phyloP scores from a whole-genome alignment of 2,888 invertebrate genomes.

The Willowsia nigromaculata region DNA sequence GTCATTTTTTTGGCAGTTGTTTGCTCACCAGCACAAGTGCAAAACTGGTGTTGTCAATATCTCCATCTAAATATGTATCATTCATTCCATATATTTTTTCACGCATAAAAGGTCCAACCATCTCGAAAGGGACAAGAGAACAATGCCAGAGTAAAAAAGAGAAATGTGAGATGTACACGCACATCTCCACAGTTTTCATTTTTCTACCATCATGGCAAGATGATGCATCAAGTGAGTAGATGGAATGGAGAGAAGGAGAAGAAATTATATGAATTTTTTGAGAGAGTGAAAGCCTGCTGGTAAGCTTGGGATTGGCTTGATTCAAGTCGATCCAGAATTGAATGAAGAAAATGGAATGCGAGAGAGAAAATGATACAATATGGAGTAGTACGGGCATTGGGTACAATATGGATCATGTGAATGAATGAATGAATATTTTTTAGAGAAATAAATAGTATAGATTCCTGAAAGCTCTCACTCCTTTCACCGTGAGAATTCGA shows the following conservation, averaged over 20 bases:
- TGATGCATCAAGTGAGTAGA: too few relatives aligned
- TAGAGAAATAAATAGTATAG: not conserved
- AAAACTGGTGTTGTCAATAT: too few relatives aligned
- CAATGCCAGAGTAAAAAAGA: too few relatives aligned
- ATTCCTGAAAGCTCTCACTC: constrained; percentile 25
- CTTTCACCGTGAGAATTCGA: constrained; percentile 72
- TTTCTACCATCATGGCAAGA: too few relatives aligned
- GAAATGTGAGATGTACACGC: too few relatives aligned
- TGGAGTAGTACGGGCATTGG: not conserved
- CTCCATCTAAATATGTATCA: too few relatives aligned
- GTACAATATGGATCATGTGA: not conserved
- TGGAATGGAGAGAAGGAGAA: too few relatives aligned
- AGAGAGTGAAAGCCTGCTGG: constrained; percentile 44
- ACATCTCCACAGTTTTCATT: not conserved
- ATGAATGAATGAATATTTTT: not conserved
- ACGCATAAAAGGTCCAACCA: too few relatives aligned
- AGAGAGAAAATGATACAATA: not conserved
- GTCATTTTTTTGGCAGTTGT: constrained; percentile 11
- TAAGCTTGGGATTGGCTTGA: constrained; percentile 50
- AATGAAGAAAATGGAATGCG: constrained; percentile 25
- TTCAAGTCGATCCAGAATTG: constrained; percentile 54
- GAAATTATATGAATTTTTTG: too few relatives aligned
- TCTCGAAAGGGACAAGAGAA: too few relatives aligned
- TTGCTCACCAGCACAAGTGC: not conserved
- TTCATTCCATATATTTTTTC: too few relatives aligned